phyloP scores from a whole-genome alignment of 2,888 invertebrate species.

The Macaria liturata region DNA sequence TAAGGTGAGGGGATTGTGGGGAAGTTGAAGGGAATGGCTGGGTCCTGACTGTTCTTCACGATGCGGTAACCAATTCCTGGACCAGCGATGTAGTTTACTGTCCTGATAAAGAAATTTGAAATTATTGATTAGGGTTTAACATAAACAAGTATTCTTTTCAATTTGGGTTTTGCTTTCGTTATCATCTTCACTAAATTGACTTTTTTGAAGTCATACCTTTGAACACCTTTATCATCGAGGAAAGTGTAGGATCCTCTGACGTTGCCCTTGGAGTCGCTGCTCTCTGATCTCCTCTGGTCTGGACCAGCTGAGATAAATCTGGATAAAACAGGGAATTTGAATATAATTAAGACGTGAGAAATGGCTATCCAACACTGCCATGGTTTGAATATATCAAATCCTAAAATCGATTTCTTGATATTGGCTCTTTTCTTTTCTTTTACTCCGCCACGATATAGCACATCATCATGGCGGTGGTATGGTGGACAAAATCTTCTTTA shows the following conservation, averaged over 20 bases:
- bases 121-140: too few species aligned
- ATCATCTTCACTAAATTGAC: too few species aligned
- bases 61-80: conserved; percentile 91
- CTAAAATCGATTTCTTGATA: too few species aligned
- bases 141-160: too few species aligned
- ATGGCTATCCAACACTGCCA: not conserved
- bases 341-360: not conserved
- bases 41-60: conserved; percentile 87
- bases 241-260: conserved; percentile 91
- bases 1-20: conserved; percentile 83
- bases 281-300: conserved; percentile 89
- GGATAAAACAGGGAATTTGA: conserved; percentile 15
- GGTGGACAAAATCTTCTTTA: too few species aligned
- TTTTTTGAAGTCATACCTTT: conserved; percentile 65
- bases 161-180: too few species aligned
- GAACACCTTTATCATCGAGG: conserved; percentile 90
- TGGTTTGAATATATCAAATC: too few species aligned
- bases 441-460: too few species aligned
- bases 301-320: conserved; percentile 90
- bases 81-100: conserved; percentile 91
- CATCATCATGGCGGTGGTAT: too few species aligned
- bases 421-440: too few species aligned
- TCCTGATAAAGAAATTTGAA: conserved; percentile 55
- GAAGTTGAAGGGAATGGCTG: conserved; percentile 84
- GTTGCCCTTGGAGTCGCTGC: conserved; percentile 87